phyloP scores from a whole-genome alignment of 2,888 invertebrate genomes.

The Drosophila lutescens region DNA sequence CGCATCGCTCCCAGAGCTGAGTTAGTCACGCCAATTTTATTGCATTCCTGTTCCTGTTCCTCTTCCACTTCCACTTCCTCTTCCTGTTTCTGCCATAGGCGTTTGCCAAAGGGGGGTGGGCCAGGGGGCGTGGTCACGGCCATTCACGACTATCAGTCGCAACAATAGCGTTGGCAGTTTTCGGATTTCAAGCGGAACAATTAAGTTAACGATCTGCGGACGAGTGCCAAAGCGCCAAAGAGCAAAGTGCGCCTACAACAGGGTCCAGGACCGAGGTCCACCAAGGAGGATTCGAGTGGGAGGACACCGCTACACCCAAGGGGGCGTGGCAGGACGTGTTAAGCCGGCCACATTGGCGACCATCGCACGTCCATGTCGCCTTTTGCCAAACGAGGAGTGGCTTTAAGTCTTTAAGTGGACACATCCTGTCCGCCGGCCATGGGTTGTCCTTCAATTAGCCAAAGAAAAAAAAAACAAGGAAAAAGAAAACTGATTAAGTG shows the following conservation, averaged over 20 bases:
- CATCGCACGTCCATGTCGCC: constrained; percentile 20
- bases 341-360: constrained; percentile 34
- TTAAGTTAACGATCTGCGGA: constrained; percentile 79
- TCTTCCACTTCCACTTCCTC: neutral
- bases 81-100: constrained; percentile 14
- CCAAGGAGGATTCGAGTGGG: neutral
- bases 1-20: constrained; percentile 34
- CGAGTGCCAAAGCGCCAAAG: constrained; percentile 36
- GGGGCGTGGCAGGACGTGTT: constrained; percentile 36
- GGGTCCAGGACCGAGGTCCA: neutral
- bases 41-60: constrained; percentile 56
- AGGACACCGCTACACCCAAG: no score
- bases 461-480: constrained; percentile 8
- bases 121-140: constrained; percentile 32
- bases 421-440: constrained; percentile 1
- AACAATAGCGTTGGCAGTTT: constrained; percentile 71
- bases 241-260: constrained; percentile 47
- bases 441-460: constrained; percentile 57
- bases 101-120: constrained; percentile 15
- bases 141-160: constrained; percentile 66
- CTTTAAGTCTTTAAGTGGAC: constrained; percentile 32
- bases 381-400: neutral
- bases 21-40: constrained; percentile 77
- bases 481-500: constrained; percentile 54
- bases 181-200: constrained; percentile 78